Evolutionary conservation across 2,888 invertebrate genomes (phyloP), one percentile per base, ranked within the genome.

Genomic region (Ectemnius continuus): DNA sequence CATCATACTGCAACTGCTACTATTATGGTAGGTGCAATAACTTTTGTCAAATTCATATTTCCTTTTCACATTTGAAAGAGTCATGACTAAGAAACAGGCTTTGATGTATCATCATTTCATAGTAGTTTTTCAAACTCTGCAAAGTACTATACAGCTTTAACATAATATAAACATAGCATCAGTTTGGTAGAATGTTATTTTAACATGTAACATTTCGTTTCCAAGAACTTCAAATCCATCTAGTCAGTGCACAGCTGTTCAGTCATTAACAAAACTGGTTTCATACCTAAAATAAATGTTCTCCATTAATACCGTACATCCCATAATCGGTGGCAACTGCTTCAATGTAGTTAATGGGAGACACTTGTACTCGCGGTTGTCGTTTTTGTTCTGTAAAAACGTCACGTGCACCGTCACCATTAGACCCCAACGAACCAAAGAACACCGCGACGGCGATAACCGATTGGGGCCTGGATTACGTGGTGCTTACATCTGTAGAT

Each of bases 351-450:
- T 92, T 99, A 58, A 95, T 99, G 94, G 99, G 99, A n/a, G 99
- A 99, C 91, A 98, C 98, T 0, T 99, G 99, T 88, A 99, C 99
- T 0, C 93, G 99, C 77, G 99, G 98, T 26, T 99, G 99, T 90
- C 94, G 98, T 87, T 99, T 99, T 92, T 99, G 99, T 91, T 99
- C 99, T 0, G 97, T 99, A 61, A 99, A 99, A 93, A 99, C 99
- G 0, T 94, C 99, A 0, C 93, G 96, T 75, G 93, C 93, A 36
- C 99, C 99, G 0, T 97, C 98, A 0, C 95, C 97, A 0, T 93
- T 97, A 8, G 98, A 99, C 92, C 94, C 96, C 0, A 92, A 94
- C 72, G 99, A 99, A 91, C 99, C 99, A 0, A 89, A 93, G 6
- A 97, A 98, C 91, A 99, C 99, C 0, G 99, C 99, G 0, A 93